Base-by-base conservation (phyloP, 2,888 invertebrate species). In the Lypha dubia region DNA sequence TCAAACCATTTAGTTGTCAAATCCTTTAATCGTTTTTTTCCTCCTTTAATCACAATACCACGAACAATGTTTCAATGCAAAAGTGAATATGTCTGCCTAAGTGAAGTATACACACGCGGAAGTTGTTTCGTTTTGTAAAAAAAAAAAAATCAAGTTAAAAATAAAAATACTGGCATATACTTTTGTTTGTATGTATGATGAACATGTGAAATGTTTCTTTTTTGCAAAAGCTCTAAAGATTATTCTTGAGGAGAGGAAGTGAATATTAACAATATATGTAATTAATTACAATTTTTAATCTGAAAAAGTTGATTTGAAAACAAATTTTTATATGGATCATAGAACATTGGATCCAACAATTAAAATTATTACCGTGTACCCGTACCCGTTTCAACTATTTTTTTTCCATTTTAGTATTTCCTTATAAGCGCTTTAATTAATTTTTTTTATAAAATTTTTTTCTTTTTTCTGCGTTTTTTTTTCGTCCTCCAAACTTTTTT, bases 41-140 rank as follows among this genome's bases (percentile, higher is more conserved):
- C n/a, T 63, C 56, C 63, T 83, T 74, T 68, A 73, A 28, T 28
- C 74, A 22, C 46, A 20, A 46, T 35, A 22, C 49, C 46, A 38
- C 46, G 9, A 67, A 58, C 9, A 51, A n/a, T 11, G 24, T 28
- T 32, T 6, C n/a, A 60, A 49, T 53, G 51, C 15, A 32, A 67
- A 56, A 74, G 56, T 32, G 62, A 62, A 68, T 58, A 32, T 4
- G 11, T 53, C 11, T 53, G 56, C 41, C 51, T 74, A 51, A 63
- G 41, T 75, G 17, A 68, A 63, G n/a, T n/a, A n/a, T n/a, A n/a
- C 71, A 79, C 83, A 75, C 79, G 79, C 79, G 83, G 83, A 79
- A 84, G 83, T 84, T 70, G 71, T 44, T 11, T 60, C n/a, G 28
- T 60, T 20, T 24, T 28, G 13, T 51, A 9, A 24, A 44, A 44